A percentile compares a stretch with the other conserved stretches of the same genome.
phyloP scores from a whole-genome alignment of 2,113 vertebrate genomes.

The Dicerorhinus sumatrensis region DNA sequence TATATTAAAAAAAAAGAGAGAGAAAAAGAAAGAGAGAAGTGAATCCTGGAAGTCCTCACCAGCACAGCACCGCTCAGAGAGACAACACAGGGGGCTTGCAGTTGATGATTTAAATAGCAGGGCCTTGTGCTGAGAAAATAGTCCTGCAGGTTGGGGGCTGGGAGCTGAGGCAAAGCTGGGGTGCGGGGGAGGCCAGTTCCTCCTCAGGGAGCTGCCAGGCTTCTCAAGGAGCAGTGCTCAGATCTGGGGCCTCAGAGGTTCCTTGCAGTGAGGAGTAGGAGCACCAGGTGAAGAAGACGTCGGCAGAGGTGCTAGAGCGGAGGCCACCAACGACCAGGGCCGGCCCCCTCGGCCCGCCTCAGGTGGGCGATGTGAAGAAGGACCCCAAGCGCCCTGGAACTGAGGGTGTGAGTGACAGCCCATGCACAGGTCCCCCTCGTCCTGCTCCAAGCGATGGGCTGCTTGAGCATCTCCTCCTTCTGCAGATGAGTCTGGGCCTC shows the following conservation, averaged over 20 bases:
- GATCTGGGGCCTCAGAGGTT: not conserved
- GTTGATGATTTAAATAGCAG: not conserved
- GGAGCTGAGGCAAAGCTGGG: not conserved
- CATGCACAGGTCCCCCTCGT: fast-evolving
- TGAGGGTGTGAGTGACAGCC: not conserved
- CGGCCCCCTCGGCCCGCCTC: not conserved
- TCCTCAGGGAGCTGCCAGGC: not conserved
- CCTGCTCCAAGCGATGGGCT: not conserved
- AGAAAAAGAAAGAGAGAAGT: fast-evolving
- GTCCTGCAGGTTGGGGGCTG: not conserved
- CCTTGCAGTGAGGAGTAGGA: not conserved
- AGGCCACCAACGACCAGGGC: not conserved
- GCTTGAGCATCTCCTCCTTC: not conserved
- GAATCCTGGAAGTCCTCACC: not conserved
- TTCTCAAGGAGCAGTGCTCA: not conserved
- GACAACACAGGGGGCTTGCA: not conserved
- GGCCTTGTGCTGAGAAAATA: not conserved
- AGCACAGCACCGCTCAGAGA: not conserved
- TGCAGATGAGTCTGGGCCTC: not conserved
- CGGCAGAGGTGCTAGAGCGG: not conserved
- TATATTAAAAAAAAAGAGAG: not conserved
- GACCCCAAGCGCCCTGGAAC: fast-evolving
- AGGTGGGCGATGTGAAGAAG: not conserved
- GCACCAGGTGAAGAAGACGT: not conserved
- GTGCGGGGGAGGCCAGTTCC: not conserved